These are phyloP conservation scores for Melanophora roralis DNA, from an alignment of 2,888 invertebrate genomes.

Conservation along the genomic window DNA sequence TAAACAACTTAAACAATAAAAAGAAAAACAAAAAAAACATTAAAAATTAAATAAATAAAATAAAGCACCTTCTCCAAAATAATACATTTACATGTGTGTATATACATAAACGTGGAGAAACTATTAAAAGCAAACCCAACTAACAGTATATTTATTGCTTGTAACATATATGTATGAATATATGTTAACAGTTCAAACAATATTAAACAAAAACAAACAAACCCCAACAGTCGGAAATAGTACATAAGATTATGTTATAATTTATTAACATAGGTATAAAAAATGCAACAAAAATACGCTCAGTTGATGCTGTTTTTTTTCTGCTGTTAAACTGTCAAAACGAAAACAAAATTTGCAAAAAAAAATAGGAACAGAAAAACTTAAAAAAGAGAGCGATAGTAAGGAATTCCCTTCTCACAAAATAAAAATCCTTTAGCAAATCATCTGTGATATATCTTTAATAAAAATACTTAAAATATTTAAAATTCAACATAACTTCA, in stretches of 20 bases:
- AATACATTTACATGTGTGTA: conserved; percentile 4
- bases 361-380: not conserved
- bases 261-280: not conserved
- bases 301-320: not conserved
- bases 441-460: conserved; percentile 57
- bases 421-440: conserved; percentile 32
- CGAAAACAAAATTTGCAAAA: conserved; percentile 9
- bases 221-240: conserved; percentile 10
- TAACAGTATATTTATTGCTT: conserved; percentile 50
- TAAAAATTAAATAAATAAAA: conserved; percentile 1
- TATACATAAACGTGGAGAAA: conserved; percentile 9
- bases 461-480: conserved; percentile 12
- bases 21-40: conserved; percentile 2
- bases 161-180: conserved; percentile 25
- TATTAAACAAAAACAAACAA: not conserved
- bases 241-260: conserved; percentile 13
- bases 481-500: not conserved
- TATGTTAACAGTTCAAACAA: conserved; percentile 19
- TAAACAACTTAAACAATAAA: conserved; percentile 14
- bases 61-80: conserved; percentile 13
- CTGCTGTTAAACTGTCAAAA: conserved; percentile 24
- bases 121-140: conserved; percentile 13
- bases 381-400: not conserved
- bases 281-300: not conserved
- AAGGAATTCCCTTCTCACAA: conserved; percentile 16